A percentile compares a stretch with the other conserved stretches of the same genome.
Evolutionary conservation across 37 sponge, comb jelly and placozoan species (phyloP).

Genomic region (Hormiphora californensis): DNA sequence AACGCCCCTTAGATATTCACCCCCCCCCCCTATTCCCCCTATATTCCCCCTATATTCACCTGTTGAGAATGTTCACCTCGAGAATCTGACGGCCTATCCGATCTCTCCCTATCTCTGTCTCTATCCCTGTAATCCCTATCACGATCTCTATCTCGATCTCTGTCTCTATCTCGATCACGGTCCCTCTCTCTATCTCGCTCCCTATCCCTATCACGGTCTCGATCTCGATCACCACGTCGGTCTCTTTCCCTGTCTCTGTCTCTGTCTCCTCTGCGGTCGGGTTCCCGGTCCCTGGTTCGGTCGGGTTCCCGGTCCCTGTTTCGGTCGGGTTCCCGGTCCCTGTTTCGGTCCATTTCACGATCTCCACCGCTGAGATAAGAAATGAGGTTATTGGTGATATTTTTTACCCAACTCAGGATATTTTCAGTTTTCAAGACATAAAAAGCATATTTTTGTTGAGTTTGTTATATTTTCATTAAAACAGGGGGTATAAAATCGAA

Average conservation of each 20-base stretch:
- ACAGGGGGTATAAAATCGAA: no score
- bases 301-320: no score
- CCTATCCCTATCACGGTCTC: background rate
- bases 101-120: slow-evolving; percentile 28
- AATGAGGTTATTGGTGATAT: no score
- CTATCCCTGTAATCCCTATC: slow-evolving; percentile 35
- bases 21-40: background rate
- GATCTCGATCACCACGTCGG: slow-evolving; percentile 11
- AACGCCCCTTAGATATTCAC: background rate
- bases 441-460: no score
- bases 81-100: background rate
- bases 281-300: background rate
- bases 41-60: background rate
- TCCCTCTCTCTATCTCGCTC: slow-evolving; percentile 14
- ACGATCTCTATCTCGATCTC: background rate
- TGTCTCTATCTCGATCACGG: slow-evolving; percentile 4
- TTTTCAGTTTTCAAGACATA: no score
- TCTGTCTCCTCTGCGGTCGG: background rate
- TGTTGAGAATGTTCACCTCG: background rate
- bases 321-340: background rate
- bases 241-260: slow-evolving; percentile 23
- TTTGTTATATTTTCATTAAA: no score
- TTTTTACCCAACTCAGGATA: no score
- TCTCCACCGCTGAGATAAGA: background rate
- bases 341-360: background rate